Conservation (phyloP, 2,797 vertebrate species). For the Oreochromis grahami region DNA sequence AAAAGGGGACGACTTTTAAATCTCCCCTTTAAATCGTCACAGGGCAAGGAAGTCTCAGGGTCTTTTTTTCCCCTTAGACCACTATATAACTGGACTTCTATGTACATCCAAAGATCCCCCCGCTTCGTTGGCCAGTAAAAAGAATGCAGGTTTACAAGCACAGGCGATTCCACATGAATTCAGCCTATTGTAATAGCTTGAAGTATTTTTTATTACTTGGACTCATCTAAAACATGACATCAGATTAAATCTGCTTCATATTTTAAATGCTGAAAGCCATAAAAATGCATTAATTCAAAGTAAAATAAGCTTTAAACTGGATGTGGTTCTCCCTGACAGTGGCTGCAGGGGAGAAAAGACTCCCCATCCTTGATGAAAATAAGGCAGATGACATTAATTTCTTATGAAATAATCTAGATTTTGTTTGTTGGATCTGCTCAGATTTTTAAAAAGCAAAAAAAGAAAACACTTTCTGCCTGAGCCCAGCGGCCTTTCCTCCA, state of each 20-base stretch:
- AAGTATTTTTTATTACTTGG: not conserved
- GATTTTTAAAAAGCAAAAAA: not conserved
- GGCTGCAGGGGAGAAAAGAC: constrained; percentile 11
- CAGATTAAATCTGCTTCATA: not conserved
- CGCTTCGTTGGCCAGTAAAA: not conserved
- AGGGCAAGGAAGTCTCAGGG: not conserved
- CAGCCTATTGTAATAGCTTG: not conserved
- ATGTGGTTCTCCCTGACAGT: not conserved
- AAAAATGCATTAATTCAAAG: not conserved
- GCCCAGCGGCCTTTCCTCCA: constrained; percentile 46
- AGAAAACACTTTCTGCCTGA: constrained; percentile 13
- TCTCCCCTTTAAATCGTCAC: too few relatives aligned
- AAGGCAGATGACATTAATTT: constrained; percentile 40
- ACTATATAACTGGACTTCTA: not conserved
- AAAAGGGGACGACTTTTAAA: not conserved
- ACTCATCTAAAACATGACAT: not conserved
- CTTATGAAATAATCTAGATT: constrained; percentile 49
- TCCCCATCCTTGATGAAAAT: constrained; percentile 17
- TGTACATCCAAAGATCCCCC: not conserved
- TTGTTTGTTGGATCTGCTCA: constrained; percentile 38
- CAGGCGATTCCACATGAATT: not conserved
- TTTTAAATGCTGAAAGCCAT: not conserved
- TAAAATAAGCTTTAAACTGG: not conserved
- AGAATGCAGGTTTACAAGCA: not conserved
- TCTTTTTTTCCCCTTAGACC: not conserved